Conservation (phyloP, 2,113 vertebrate genomes). For the Catagonus wagneri region DNA sequence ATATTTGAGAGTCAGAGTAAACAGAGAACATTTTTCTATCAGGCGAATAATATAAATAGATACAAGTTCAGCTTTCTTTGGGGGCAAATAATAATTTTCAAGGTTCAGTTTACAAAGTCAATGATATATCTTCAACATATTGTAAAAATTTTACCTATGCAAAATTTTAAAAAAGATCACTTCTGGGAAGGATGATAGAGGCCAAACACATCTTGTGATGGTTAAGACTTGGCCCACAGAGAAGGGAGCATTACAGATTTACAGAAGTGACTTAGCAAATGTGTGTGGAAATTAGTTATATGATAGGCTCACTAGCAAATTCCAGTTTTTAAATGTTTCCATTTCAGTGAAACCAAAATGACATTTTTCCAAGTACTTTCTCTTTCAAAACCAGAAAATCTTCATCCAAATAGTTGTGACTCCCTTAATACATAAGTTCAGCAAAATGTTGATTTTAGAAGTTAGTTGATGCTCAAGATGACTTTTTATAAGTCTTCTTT, state of each 20-base stretch:
- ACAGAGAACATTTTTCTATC: slow-evolving; percentile 4
- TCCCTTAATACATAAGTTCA: slow-evolving; percentile 64
- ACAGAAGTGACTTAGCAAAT: slow-evolving; percentile 11
- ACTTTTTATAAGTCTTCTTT: slow-evolving; percentile 57
- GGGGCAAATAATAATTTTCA: neutral
- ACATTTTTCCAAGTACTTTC: slow-evolving; percentile 68
- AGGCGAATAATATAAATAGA: neutral
- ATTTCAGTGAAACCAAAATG: slow-evolving; percentile 70
- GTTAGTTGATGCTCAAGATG: slow-evolving; percentile 1
- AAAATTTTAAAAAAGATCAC: neutral
- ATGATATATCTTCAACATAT: neutral
- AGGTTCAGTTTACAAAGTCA: neutral
- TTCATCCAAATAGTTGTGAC: slow-evolving; percentile 67
- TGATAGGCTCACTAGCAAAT: slow-evolving; percentile 36
- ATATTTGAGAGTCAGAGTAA: neutral
- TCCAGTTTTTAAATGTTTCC: slow-evolving; percentile 70
- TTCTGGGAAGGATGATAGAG: neutral
- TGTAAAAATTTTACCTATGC: neutral
- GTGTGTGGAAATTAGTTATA: slow-evolving; percentile 22
- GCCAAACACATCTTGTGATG: neutral
- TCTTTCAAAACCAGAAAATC: slow-evolving; percentile 74
- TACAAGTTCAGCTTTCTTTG: neutral
- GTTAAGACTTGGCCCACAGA: neutral
- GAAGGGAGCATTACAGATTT: neutral
- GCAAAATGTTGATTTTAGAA: slow-evolving; percentile 61